Evolutionary conservation across 2,113 vertebrate species (phyloP).

Genomic region (Picathartes gymnocephalus): DNA sequence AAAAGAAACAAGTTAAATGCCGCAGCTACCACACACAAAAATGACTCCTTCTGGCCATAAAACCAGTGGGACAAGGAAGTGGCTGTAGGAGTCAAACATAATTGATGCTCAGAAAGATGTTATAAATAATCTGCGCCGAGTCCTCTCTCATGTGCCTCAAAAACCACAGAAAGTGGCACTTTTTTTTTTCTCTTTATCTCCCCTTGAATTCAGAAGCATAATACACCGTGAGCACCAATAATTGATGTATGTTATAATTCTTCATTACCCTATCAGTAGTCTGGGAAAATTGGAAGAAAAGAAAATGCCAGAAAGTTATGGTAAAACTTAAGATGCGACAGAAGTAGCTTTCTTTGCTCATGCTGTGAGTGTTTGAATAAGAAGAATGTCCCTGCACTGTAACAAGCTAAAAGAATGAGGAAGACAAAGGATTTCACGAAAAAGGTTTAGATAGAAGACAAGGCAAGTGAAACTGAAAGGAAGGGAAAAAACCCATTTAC

Average conservation of each 20-base stretch:
- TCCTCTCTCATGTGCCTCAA: constrained; percentile 58
- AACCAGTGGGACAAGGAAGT: constrained; percentile 63
- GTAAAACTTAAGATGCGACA: constrained; percentile 81
- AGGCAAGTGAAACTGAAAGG: constrained; percentile 94
- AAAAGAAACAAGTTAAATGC: constrained; percentile 69
- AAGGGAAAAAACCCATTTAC: constrained; percentile 83
- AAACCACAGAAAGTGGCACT: constrained; percentile 66
- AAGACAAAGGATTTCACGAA: constrained; percentile 94
- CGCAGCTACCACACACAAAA: constrained; percentile 51
- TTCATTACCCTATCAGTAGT: constrained; percentile 75
- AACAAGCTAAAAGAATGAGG: constrained; percentile 95
- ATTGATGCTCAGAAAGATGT: constrained; percentile 66
- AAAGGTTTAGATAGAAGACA: constrained; percentile 94
- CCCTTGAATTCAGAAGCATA: constrained; percentile 62
- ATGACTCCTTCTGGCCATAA: constrained; percentile 59
- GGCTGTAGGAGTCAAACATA: constrained; percentile 62
- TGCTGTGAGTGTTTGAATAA: constrained; percentile 97
- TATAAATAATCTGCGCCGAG: constrained; percentile 61
- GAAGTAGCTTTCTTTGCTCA: constrained; percentile 89
- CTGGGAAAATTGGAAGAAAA: constrained; percentile 77
- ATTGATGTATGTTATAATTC: constrained; percentile 80
- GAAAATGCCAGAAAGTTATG: constrained; percentile 80
- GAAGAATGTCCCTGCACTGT: constrained; percentile 93
- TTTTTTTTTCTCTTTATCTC: constrained; percentile 43
- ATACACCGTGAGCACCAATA: constrained; percentile 72